Conservation (phyloP, 1,140 invertebrate species). For the Phymastichus coffea region DNA sequence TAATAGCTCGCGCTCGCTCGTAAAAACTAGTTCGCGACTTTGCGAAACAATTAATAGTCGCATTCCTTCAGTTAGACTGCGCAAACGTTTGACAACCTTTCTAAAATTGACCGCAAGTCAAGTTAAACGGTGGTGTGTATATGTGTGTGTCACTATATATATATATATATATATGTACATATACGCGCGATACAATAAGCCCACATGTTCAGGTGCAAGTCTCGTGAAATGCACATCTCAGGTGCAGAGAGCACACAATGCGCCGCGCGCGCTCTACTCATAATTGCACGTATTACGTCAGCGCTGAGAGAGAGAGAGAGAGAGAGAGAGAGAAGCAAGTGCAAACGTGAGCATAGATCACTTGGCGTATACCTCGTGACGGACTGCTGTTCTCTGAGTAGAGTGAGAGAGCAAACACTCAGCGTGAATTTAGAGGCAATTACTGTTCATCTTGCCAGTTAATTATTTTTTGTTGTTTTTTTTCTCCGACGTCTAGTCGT, state of each 20-base stretch:
- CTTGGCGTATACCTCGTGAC: conserved; percentile 40
- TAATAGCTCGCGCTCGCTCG: neutral
- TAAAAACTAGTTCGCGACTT: conserved; percentile 12
- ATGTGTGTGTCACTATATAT: neutral
- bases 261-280: conserved; percentile 29
- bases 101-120: too few relatives aligned
- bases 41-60: conserved; percentile 1
- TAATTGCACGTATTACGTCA: conserved; percentile 51
- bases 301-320: conserved; percentile 23
- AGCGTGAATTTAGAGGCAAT: too few relatives aligned
- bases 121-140: too few relatives aligned
- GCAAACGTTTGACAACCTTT: too few relatives aligned
- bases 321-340: neutral
- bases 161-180: neutral
- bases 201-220: too few relatives aligned
- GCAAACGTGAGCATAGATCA: conserved; percentile 43
- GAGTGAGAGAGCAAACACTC: too few relatives aligned
- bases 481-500: too few relatives aligned
- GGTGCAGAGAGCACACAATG: neutral
- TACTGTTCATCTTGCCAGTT: too few relatives aligned
- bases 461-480: too few relatives aligned
- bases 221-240: too few relatives aligned
- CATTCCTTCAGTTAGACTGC: too few relatives aligned
- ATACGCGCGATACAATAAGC: neutral
- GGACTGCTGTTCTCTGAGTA: too few relatives aligned